phyloP scores from a whole-genome alignment of 1,140 invertebrate genomes.

The Sycobia sp. region DNA sequence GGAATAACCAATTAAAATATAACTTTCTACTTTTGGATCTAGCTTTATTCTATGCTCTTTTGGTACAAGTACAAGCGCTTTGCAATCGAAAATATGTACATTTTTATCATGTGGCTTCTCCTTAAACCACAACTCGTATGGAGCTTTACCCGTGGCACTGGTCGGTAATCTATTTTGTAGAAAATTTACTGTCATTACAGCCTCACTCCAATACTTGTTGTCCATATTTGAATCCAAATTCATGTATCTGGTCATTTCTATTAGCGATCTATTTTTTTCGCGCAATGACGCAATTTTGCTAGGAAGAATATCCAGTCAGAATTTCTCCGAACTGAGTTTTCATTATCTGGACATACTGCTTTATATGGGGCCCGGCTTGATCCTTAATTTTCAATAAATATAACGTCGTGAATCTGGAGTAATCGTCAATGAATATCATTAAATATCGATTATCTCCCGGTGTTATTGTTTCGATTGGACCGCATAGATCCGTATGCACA shows the following conservation, averaged over 20 bases:
- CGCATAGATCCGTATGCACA: not conserved
- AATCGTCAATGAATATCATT: not conserved
- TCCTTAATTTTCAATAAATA: too few relatives aligned
- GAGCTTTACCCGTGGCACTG: too few relatives aligned
- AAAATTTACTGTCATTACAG: constrained; percentile 46
- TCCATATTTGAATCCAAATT: not conserved
- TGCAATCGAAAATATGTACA: constrained; percentile 27
- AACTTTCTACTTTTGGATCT: too few relatives aligned
- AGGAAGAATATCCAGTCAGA: not conserved
- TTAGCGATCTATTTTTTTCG: too few relatives aligned
- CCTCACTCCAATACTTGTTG: too few relatives aligned
- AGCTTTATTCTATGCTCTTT: constrained; percentile 5
- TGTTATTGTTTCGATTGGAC: too few relatives aligned
- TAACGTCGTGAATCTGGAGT: not conserved
- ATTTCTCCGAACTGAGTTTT: constrained; percentile 18
- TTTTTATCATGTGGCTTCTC: constrained; percentile 31
- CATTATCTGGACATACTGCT: too few relatives aligned
- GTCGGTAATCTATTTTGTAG: not conserved
- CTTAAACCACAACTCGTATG: too few relatives aligned
- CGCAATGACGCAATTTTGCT: too few relatives aligned
- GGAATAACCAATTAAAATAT: not conserved
- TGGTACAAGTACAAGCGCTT: constrained; percentile 25
- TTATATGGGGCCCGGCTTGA: too few relatives aligned
- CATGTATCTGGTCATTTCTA: not conserved
- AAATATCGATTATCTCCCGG: too few relatives aligned